Conservation (phyloP, 2,113 vertebrate species). For the Ia io region DNA sequence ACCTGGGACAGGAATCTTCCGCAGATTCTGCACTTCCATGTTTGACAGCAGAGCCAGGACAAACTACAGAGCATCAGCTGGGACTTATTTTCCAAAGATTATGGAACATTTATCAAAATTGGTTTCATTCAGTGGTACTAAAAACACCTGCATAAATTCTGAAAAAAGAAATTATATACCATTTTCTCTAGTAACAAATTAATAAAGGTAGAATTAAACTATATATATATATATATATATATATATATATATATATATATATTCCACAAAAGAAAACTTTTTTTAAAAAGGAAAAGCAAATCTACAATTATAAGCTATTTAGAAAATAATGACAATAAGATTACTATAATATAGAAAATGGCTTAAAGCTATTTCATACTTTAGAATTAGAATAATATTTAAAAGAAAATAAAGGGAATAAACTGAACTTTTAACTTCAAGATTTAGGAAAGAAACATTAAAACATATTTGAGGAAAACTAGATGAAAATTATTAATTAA, state of each 20-base stretch:
- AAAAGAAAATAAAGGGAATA: not conserved
- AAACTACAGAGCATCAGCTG: not conserved
- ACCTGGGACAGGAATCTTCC: not conserved
- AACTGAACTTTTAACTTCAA: not conserved
- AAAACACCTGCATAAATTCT: constrained; percentile 5
- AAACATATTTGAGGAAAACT: not conserved
- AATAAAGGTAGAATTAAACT: constrained; percentile 36
- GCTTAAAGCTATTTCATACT: not conserved
- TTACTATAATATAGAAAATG: not conserved
- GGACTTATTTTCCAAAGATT: constrained; percentile 40
- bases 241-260: too few relatives aligned
- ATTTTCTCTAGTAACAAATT: not conserved
- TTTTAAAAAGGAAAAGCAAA: constrained; percentile 39
- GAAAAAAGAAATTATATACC: constrained; percentile 30
- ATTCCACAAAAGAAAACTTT: not conserved
- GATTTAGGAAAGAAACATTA: not conserved
- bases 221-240: not conserved
- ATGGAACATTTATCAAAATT: constrained; percentile 34
- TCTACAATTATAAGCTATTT: constrained; percentile 24
- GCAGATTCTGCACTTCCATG: not conserved
- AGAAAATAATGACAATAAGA: constrained; percentile 46
- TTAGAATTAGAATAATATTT: constrained; percentile 21
- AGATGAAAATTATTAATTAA: not conserved
- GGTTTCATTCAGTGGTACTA: constrained; percentile 8
- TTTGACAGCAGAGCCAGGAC: not conserved